Evolutionary conservation across 2,888 invertebrate genomes (phyloP).

Genomic region (Melanophora roralis): DNA sequence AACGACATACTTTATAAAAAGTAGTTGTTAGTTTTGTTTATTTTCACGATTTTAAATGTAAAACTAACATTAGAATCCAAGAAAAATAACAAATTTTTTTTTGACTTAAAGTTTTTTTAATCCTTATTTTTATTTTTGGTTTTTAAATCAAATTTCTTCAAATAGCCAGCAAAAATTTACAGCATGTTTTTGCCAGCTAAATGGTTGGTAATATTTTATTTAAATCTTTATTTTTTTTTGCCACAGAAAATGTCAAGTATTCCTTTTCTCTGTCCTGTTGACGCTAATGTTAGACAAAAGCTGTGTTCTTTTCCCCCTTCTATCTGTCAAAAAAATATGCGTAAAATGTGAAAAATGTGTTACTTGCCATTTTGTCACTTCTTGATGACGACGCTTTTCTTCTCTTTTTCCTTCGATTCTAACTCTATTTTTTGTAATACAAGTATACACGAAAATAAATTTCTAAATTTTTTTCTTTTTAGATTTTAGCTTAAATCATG

Average conservation of each 20-base stretch:
- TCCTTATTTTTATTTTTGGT: too few species aligned
- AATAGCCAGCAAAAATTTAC: not conserved
- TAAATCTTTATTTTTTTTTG: not conserved
- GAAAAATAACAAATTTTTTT: too few species aligned
- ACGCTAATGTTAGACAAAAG: not conserved
- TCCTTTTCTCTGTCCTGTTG: not conserved
- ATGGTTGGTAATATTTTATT: not conserved
- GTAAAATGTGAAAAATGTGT: conserved; percentile 59
- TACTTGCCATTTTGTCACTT: conserved; percentile 60
- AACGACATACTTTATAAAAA: too few species aligned
- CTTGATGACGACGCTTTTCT: conserved; percentile 6
- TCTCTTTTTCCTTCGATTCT: not conserved
- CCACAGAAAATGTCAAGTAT: conserved; percentile 11
- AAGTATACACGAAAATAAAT: not conserved
- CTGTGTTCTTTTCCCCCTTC: not conserved
- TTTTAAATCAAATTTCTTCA: not conserved
- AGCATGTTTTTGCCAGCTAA: conserved; percentile 9
- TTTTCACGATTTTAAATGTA: too few species aligned
- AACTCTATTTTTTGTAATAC: not conserved
- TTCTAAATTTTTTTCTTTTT: not conserved
- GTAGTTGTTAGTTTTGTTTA: too few species aligned
- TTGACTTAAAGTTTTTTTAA: too few species aligned
- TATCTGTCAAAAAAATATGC: conserved; percentile 55
- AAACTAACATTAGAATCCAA: too few species aligned
- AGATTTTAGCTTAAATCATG: conserved; percentile 37